Evolutionary conservation across 2,113 vertebrate species (phyloP).

Genomic region (Pundamilia nyererei): DNA sequence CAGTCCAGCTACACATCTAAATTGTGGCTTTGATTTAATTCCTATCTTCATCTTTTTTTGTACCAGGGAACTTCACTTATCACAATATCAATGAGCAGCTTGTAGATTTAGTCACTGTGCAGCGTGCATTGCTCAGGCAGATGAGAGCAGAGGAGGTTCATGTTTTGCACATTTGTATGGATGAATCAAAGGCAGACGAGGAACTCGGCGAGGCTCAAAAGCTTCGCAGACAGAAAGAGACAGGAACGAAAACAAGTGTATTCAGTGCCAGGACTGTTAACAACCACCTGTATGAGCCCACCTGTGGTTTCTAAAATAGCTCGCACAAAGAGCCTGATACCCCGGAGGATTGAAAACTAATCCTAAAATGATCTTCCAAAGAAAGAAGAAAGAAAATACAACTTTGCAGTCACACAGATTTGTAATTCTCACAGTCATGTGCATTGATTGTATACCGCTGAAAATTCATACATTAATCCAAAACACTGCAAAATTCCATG

Average conservation of each 20-base stretch:
- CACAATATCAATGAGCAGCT: not conserved
- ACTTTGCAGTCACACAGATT: not conserved
- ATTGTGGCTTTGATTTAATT: constrained; percentile 12
- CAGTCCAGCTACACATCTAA: not conserved
- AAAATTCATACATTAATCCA: not conserved
- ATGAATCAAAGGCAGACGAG: constrained; percentile 48
- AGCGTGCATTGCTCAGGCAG: not conserved
- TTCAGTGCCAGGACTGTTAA: constrained; percentile 20
- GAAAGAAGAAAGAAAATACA: not conserved
- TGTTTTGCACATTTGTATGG: constrained; percentile 14
- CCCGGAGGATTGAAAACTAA: not conserved
- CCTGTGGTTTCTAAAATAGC: constrained; percentile 27
- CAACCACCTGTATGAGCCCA: constrained; percentile 45
- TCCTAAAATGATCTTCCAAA: not conserved
- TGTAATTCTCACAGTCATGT: not conserved
- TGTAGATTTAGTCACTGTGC: not conserved
- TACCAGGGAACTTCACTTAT: constrained; percentile 14
- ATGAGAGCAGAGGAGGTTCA: constrained; percentile 15
- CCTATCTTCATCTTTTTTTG: not conserved
- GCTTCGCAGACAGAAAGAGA: not conserved
- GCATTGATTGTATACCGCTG: not conserved
- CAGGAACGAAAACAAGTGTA: constrained; percentile 13
- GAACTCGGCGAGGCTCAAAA: constrained; percentile 19
- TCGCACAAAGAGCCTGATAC: not conserved
- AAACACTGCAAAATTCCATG: not conserved